Evolutionary conservation across 2,888 invertebrate species (phyloP).

Genomic region (Phyllotreta cruciferae): DNA sequence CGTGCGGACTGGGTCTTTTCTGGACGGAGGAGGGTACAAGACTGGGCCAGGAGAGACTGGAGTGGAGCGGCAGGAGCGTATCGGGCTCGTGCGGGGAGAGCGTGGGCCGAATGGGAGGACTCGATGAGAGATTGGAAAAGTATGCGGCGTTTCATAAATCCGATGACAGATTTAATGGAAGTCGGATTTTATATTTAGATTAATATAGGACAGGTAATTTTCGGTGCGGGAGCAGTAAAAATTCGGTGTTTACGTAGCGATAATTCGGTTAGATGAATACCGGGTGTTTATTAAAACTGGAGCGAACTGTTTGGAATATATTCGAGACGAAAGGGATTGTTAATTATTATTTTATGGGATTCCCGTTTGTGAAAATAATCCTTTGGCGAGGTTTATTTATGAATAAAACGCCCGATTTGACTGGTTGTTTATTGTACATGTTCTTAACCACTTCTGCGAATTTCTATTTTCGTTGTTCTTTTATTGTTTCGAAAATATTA

Average conservation of each 20-base stretch:
- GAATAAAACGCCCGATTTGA: too few relatives aligned
- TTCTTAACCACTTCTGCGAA: too few relatives aligned
- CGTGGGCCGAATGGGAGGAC: slow-evolving; percentile 50
- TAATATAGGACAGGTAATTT: slow-evolving; percentile 55
- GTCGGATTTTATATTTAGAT: slow-evolving; percentile 53
- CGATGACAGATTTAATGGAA: slow-evolving; percentile 54
- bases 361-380: too few relatives aligned
- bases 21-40: slow-evolving; percentile 6
- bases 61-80: slow-evolving; percentile 20
- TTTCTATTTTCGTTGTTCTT: too few relatives aligned
- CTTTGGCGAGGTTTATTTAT: too few relatives aligned
- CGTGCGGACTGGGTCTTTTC: slow-evolving; percentile 33
- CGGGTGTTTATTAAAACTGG: slow-evolving; percentile 13
- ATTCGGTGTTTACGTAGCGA: slow-evolving; percentile 41
- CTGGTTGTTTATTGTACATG: too few relatives aligned
- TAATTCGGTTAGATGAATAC: slow-evolving; percentile 22
- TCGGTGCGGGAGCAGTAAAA: slow-evolving; percentile 47
- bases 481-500: too few relatives aligned
- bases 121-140: slow-evolving; percentile 59
- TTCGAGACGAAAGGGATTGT: background rate
- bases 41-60: slow-evolving; percentile 38
- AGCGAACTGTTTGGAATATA: background rate
- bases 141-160: slow-evolving; percentile 54
- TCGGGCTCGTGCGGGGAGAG: slow-evolving; percentile 25
- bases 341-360: background rate